phyloP scores from a whole-genome alignment of 2,113 vertebrate species.

The Promerops cafer region DNA sequence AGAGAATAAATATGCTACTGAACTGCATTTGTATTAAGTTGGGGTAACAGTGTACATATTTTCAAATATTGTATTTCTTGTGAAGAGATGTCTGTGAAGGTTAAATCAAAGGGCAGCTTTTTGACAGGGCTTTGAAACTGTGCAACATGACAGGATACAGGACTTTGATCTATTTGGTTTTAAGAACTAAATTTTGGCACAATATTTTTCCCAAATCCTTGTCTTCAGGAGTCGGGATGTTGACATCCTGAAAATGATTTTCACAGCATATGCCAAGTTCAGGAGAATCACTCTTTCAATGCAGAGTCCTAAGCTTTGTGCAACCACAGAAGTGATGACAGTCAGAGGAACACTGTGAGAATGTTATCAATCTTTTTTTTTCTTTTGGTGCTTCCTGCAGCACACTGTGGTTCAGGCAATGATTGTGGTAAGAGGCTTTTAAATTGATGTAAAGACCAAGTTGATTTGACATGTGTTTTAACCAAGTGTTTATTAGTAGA shows the following conservation, averaged over 20 bases:
- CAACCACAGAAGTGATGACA: not conserved
- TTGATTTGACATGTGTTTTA: conserved; percentile 44
- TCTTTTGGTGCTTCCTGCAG: not conserved
- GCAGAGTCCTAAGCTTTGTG: not conserved
- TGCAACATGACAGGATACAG: not conserved
- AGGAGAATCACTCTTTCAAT: not conserved
- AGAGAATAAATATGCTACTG: not conserved
- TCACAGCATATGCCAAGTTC: not conserved
- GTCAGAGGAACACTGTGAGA: not conserved
- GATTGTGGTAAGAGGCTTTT: conserved; percentile 22
- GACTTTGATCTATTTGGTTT: not conserved
- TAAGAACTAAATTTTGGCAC: not conserved
- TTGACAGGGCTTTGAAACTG: not conserved
- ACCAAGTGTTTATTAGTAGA: conserved; percentile 56
- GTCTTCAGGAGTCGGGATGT: accelerated
- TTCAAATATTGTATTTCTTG: not conserved
- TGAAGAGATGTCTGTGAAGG: not conserved
- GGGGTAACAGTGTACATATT: not conserved
- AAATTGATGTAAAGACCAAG: conserved; percentile 26
- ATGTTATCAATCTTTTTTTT: not conserved
- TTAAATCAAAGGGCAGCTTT: not conserved
- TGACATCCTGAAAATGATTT: not conserved
- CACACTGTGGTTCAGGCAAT: not conserved
- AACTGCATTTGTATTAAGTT: conserved; percentile 17
- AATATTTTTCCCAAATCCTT: not conserved